Evolutionary conservation across 2,888 invertebrate genomes (phyloP).

Genomic region (Tetanocera ferruginea): DNA sequence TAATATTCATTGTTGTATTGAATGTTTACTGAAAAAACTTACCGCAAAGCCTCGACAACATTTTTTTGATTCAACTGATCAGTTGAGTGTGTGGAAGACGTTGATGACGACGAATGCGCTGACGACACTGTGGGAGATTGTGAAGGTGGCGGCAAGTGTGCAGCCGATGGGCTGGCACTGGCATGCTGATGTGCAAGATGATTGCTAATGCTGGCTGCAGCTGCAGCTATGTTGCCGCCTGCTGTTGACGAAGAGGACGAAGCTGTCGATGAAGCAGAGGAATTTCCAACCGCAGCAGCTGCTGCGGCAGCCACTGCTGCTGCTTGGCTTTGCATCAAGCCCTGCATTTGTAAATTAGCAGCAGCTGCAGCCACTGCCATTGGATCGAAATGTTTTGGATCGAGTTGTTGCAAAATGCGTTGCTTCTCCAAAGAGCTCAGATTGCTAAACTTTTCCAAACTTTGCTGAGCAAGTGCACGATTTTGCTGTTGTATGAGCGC

Average conservation of each 20-base stretch:
- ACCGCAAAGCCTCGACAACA: slow-evolving; percentile 65
- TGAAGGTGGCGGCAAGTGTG: slow-evolving; percentile 59
- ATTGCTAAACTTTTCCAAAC: slow-evolving; percentile 75
- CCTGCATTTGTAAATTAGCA: slow-evolving; percentile 65
- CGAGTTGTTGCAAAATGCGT: slow-evolving; percentile 72
- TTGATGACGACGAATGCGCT: slow-evolving; percentile 40
- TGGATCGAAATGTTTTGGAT: slow-evolving; percentile 69
- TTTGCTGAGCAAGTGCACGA: slow-evolving; percentile 74
- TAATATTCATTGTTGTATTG: neutral
- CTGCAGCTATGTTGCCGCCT: slow-evolving; percentile 19
- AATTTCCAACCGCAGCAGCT: slow-evolving; percentile 42
- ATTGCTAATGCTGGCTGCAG: slow-evolving; percentile 37
- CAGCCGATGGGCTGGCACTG: slow-evolving; percentile 43
- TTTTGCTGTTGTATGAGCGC: slow-evolving; percentile 78
- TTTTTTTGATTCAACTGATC: slow-evolving; percentile 64
- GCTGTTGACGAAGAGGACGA: slow-evolving; percentile 39
- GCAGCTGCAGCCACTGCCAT: slow-evolving; percentile 65
- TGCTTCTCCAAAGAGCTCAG: slow-evolving; percentile 73
- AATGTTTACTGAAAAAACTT: slow-evolving; percentile 29
- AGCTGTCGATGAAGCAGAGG: slow-evolving; percentile 42
- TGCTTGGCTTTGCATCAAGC: slow-evolving; percentile 62
- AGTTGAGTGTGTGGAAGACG: slow-evolving; percentile 59
- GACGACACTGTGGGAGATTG: slow-evolving; percentile 60
- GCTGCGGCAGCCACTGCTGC: slow-evolving; percentile 57
- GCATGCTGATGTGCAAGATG: slow-evolving; percentile 51